Evolutionary conservation across 2,113 vertebrate species (phyloP).

Genomic region (Sula dactylatra): DNA sequence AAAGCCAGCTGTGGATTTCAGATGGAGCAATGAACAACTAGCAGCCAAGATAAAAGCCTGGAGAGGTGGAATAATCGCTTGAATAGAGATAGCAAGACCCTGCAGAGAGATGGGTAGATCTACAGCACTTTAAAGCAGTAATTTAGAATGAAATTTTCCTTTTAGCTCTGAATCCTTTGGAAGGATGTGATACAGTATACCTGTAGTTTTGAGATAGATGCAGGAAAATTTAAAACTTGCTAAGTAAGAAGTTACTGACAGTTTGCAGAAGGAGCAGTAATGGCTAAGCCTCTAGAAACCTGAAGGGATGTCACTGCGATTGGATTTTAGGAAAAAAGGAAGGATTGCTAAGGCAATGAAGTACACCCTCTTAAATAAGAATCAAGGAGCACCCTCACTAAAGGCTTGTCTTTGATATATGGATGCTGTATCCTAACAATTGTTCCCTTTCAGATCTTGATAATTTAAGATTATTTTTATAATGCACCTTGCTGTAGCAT

Average conservation of each 20-base stretch:
- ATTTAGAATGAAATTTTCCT: conserved; percentile 3
- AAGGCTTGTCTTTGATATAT: conserved; percentile 59
- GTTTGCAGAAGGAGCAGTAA: not conserved
- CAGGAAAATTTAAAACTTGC: conserved; percentile 11
- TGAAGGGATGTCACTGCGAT: not conserved
- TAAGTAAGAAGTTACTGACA: not conserved
- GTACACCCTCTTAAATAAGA: conserved; percentile 1
- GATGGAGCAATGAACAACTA: not conserved
- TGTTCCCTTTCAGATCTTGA: not conserved
- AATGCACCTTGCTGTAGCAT: conserved; percentile 41
- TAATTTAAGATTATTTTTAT: conserved; percentile 69
- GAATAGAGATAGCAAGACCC: not conserved
- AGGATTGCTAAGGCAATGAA: conserved; percentile 1
- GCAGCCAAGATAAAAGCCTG: not conserved
- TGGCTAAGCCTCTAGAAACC: not conserved
- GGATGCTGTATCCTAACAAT: not conserved
- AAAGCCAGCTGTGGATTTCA: not conserved
- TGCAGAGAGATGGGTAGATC: not conserved
- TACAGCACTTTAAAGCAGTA: not conserved
- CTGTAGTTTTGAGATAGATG: conserved; percentile 20
- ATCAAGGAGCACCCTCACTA: not conserved
- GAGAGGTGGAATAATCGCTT: not conserved
- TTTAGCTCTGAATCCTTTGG: not conserved
- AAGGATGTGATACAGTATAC: not conserved
- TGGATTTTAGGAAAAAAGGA: conserved; percentile 20